A percentile compares a stretch with the other conserved stretches of the same genome.
Conservation (phyloP, 2,113 vertebrate genomes). For the Nettapus auritus region DNA sequence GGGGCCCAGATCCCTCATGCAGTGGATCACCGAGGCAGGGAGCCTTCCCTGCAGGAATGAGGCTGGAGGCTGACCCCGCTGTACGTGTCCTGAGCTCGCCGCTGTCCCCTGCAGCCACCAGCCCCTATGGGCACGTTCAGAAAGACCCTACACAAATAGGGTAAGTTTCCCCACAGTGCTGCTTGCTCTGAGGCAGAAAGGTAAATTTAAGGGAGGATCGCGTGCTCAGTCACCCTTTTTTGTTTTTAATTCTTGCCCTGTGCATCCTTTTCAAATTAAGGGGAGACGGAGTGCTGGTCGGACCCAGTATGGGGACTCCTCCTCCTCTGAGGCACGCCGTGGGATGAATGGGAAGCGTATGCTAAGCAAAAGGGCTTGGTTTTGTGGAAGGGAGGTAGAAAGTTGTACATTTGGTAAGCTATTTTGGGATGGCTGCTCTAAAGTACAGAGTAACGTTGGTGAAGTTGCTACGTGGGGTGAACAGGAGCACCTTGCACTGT, state of each 20-base stretch:
- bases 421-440: not conserved
- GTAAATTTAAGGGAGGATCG: not conserved
- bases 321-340: fast-evolving
- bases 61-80: too few relatives aligned
- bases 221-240: fast-evolving
- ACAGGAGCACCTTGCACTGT: fast-evolving
- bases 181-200: not conserved
- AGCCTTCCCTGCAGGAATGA: too few relatives aligned
- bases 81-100: too few relatives aligned
- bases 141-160: too few relatives aligned
- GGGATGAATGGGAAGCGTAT: fast-evolving
- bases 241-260: not conserved
- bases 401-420: not conserved
- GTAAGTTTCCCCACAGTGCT: too few relatives aligned
- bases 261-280: fast-evolving
- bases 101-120: too few relatives aligned
- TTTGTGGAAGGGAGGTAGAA: too few relatives aligned
- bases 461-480: not conserved
- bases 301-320: fast-evolving
- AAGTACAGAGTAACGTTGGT: not conserved
- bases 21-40: too few relatives aligned
- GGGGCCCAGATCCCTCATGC: too few relatives aligned
- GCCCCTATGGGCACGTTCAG: too few relatives aligned
- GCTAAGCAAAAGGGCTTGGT: fast-evolving
- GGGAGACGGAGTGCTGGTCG: not conserved